Evolutionary conservation across 2,888 invertebrate species (phyloP).

Genomic region (Drosophila fulvimacula): DNA sequence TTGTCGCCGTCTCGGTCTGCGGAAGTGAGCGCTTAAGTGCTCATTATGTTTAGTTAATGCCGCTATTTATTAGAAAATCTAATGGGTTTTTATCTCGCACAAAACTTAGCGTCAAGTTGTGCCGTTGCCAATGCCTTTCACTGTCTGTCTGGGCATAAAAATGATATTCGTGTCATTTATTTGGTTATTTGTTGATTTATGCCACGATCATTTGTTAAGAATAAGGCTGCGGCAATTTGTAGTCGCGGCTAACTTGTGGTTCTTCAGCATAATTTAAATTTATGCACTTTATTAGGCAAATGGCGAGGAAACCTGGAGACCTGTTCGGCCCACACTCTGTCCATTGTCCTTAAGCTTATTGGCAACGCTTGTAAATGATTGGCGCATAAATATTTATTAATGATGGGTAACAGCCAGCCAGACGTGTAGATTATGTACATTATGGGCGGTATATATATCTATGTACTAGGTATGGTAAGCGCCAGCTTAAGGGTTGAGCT

Average conservation of each 20-base stretch:
- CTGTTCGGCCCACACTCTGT: neutral
- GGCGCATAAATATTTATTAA: constrained; percentile 70
- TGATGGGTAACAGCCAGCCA: constrained; percentile 30
- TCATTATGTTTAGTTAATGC: constrained; percentile 78
- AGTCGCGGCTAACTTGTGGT: constrained; percentile 42
- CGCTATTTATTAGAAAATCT: constrained; percentile 76
- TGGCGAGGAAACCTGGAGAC: constrained; percentile 39
- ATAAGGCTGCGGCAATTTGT: constrained; percentile 52
- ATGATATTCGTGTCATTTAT: constrained; percentile 71
- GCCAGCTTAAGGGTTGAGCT: constrained; percentile 33
- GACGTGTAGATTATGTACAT: constrained; percentile 13
- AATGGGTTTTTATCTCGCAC: constrained; percentile 67
- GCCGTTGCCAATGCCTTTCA: neutral
- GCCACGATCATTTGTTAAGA: constrained; percentile 57
- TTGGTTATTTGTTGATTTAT: constrained; percentile 70
- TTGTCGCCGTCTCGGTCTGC: constrained; percentile 39
- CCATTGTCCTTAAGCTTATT: constrained; percentile 18
- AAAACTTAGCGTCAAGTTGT: constrained; percentile 50
- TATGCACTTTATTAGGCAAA: constrained; percentile 64
- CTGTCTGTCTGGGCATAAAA: constrained; percentile 45
- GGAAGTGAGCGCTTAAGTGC: constrained; percentile 78
- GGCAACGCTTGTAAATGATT: constrained; percentile 49
- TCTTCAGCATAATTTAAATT: constrained; percentile 68
- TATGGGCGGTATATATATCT: constrained; percentile 8
- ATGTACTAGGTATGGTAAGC: constrained; percentile 15